Evolutionary conservation across 1,140 invertebrate species (phyloP).

Genomic region (Armadillidium nasatum): DNA sequence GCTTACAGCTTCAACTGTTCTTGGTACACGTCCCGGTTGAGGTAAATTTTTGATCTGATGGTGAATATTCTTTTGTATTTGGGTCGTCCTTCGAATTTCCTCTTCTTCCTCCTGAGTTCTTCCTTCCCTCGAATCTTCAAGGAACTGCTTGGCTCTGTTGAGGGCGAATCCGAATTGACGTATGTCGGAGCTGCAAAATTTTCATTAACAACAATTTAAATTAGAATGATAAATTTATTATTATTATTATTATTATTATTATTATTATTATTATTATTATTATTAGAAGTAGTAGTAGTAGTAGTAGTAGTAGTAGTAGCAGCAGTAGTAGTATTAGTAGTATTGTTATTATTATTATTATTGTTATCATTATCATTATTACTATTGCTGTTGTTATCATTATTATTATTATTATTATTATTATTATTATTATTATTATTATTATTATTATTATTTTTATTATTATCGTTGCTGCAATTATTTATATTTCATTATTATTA

Average conservation of each 20-base stretch:
- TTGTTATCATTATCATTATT: too few species aligned
- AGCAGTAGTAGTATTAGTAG: too few species aligned
- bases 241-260: too few species aligned
- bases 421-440: background rate
- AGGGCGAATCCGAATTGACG: constrained; percentile 43
- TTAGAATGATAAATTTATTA: too few species aligned
- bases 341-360: too few species aligned
- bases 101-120: background rate
- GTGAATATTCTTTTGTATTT: background rate
- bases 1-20: background rate
- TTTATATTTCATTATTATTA: too few species aligned
- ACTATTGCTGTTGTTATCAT: background rate
- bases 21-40: background rate
- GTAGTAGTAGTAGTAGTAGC: too few species aligned
- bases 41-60: background rate
- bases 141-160: constrained; percentile 9
- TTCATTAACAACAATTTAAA: too few species aligned
- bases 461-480: background rate
- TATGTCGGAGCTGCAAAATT: constrained; percentile 39
- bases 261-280: too few species aligned
- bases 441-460: background rate
- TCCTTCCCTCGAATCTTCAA: background rate
- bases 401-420: constrained; percentile 10
- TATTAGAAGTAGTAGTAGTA: too few species aligned
- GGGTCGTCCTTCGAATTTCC: background rate